Evolutionary conservation across 1,140 invertebrate genomes (phyloP).

Genomic region (Agraylea sexmaculata): DNA sequence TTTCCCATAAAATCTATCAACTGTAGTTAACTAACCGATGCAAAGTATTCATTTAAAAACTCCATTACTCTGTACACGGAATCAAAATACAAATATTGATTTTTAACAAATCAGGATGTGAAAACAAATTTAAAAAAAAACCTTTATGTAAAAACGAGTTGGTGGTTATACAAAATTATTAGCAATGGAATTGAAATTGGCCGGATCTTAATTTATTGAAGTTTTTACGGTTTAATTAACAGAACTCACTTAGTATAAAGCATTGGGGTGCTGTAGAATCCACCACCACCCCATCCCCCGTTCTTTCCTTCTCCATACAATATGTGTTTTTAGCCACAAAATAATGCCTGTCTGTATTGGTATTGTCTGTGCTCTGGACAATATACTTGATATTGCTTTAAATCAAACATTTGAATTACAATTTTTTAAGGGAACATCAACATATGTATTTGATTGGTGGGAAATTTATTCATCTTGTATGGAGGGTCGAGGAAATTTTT

Average conservation of each 20-base stretch:
- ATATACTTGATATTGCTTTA: too few species aligned
- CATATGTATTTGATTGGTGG: too few species aligned
- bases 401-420: too few species aligned
- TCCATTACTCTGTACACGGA: neutral
- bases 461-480: too few species aligned
- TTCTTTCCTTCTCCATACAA: neutral
- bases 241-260: slow-evolving; percentile 43
- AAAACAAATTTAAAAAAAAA: neutral
- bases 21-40: too few species aligned
- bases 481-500: too few species aligned
- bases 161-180: slow-evolving; percentile 22
- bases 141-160: too few species aligned
- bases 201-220: slow-evolving; percentile 45
- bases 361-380: too few species aligned
- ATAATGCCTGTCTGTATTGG: too few species aligned
- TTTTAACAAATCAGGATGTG: neutral
- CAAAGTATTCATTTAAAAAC: too few species aligned
- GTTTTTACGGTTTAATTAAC: slow-evolving; percentile 48
- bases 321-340: too few species aligned
- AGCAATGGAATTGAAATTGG: slow-evolving; percentile 31
- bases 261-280: slow-evolving; percentile 24
- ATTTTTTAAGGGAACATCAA: too few species aligned
- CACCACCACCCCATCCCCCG: slow-evolving; percentile 8
- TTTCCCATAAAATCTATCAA: slow-evolving; percentile 7
- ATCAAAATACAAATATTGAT: neutral